Evolutionary conservation across 2,797 vertebrate species (phyloP), one percentile per base, ranked within the genome.

Genomic region (Echeneis naucrates): DNA sequence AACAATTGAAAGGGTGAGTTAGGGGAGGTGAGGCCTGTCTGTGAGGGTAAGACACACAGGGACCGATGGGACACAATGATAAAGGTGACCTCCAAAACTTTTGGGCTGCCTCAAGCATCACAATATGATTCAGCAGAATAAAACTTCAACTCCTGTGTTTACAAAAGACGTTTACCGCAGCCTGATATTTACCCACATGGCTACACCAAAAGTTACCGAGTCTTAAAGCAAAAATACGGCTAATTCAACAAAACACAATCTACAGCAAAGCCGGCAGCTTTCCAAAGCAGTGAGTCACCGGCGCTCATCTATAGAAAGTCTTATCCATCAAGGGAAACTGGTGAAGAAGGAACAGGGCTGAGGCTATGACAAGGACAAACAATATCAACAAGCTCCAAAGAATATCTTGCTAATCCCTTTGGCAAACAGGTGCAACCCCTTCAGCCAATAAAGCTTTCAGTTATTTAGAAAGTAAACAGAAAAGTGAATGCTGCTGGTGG

Each of bases 1-100:
- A 95, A 92, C 90, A 92, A 93, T 86, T 77, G 87, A 90, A 87
- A 88, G 88, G 88, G 89, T 82, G 89, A 91, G 80, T 81, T 79
- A 48, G 69, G 72, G 87, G 86, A 92, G 88, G 89, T n/a, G 75
- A 85, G 77, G 87, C 88, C 91, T 72, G 84, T 85, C 87, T 84
- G 87, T 23, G 17, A 74, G 81, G 80, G 80, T 3, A 38, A 74
- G 54, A 83, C 56, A 57, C 32, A 27, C 65, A 37, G 21, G 42
- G 30, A 72, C 44, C 26, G 62, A 75, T 73, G n/a, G 58, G 71
- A 70, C 75, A 70, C 40, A 73, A 81, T 53, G 68, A 75, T 73
- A 75, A 75, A 87, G 80, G 80, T 83, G 82, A 88, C 81, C 82
- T 58, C 68, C 27, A 64, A 58, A 38, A 68, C 54, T 65, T 57